These are phyloP conservation scores for Formicarius rufipectus DNA, from an alignment of 2,113 vertebrate genomes.

Conservation along the genomic window DNA sequence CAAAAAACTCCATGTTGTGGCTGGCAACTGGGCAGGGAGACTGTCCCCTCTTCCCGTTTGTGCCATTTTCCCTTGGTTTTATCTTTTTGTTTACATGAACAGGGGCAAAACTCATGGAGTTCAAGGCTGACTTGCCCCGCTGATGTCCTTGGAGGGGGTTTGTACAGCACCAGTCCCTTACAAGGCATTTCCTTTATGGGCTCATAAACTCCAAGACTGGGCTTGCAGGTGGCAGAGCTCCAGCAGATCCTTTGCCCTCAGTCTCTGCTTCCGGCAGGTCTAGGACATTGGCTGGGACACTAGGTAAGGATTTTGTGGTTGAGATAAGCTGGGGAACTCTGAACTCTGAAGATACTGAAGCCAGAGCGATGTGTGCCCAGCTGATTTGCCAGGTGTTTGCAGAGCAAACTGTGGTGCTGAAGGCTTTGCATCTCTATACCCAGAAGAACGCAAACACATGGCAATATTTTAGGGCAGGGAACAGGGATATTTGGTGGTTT, in stretches of 20 bases:
- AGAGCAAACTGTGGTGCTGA: accelerated
- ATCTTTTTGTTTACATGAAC: background rate
- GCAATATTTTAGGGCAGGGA: background rate
- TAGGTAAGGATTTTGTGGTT: background rate
- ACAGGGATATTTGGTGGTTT: background rate
- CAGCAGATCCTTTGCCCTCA: background rate
- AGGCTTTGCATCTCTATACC: background rate
- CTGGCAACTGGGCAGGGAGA: background rate
- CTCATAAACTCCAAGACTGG: background rate
- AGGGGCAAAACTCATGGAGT: background rate
- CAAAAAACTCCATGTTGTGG: accelerated
- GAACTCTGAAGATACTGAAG: background rate
- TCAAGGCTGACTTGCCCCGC: background rate
- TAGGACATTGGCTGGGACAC: background rate
- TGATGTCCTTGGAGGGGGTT: background rate
- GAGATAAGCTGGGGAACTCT: background rate
- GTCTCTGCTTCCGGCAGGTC: background rate
- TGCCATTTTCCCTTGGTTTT: background rate
- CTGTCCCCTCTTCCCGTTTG: background rate
- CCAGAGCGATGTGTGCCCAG: background rate
- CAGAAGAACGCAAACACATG: accelerated
- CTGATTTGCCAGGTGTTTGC: background rate
- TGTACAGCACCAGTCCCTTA: background rate
- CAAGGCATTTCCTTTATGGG: background rate
- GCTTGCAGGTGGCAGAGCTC: background rate